phyloP scores from a whole-genome alignment of 1,140 invertebrate genomes.

The Brachionus koreanus region DNA sequence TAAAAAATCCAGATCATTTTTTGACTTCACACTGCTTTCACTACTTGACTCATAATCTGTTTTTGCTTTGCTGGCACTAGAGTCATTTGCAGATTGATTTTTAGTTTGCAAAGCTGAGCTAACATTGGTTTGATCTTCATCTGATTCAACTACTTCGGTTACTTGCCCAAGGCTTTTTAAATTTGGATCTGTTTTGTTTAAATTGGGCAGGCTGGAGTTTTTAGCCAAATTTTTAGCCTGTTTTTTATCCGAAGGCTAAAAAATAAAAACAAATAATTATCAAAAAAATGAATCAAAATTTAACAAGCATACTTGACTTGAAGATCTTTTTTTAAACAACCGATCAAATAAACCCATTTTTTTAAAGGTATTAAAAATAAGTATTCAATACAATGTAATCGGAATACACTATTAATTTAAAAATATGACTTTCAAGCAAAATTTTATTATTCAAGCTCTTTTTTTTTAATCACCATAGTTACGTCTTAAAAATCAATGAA shows the following conservation, averaged over 20 bases:
- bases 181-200: background rate
- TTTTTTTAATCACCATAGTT: constrained; percentile 4
- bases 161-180: constrained; percentile 15
- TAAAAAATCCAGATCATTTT: background rate
- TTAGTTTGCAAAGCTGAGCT: background rate
- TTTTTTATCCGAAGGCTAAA: background rate
- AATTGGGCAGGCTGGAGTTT: background rate
- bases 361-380: background rate
- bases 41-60: constrained; percentile 29
- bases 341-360: constrained; percentile 9
- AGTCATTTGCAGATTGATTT: background rate
- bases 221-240: background rate
- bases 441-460: background rate
- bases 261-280: background rate
- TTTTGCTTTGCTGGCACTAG: background rate
- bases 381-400: background rate
- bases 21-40: background rate
- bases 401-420: background rate
- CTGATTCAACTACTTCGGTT: background rate
- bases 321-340: background rate
- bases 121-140: background rate
- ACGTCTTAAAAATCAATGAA: background rate
- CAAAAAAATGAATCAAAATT: background rate
- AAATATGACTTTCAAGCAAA: background rate
- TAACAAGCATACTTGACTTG: background rate